phyloP scores from a whole-genome alignment of 2,113 vertebrate species.

The Centropus unirufus region DNA sequence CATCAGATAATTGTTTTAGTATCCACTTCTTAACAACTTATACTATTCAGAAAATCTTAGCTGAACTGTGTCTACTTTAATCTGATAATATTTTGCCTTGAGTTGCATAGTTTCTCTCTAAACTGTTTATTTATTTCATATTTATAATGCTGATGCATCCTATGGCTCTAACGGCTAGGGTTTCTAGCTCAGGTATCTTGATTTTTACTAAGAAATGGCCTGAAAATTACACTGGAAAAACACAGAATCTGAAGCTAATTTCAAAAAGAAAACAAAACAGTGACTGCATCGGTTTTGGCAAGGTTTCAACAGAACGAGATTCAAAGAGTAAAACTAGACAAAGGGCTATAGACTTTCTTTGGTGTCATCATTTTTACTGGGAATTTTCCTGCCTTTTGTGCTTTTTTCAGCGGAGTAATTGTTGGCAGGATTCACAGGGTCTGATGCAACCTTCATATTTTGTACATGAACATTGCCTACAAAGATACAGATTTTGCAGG shows the following conservation, averaged over 20 bases:
- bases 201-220: not conserved
- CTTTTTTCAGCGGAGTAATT: slow-evolving; percentile 51
- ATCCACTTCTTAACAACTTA: not conserved
- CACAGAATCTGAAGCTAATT: slow-evolving; percentile 22
- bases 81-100: not conserved
- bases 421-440: slow-evolving; percentile 30
- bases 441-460: slow-evolving; percentile 66
- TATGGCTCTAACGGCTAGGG: not conserved
- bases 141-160: not conserved
- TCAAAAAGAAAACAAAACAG: slow-evolving; percentile 65
- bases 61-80: not conserved
- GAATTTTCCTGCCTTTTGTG: slow-evolving; percentile 63
- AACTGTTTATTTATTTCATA: not conserved
- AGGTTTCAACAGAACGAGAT: slow-evolving; percentile 40
- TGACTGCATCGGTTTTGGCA: slow-evolving; percentile 62
- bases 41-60: not conserved
- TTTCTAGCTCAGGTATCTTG: slow-evolving; percentile 19
- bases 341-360: slow-evolving; percentile 63
- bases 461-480: slow-evolving; percentile 22
- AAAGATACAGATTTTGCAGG: slow-evolving; percentile 57
- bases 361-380: slow-evolving; percentile 69
- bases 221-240: slow-evolving; percentile 10
- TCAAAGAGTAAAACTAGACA: slow-evolving; percentile 64
- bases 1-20: not conserved
- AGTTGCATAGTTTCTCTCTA: not conserved